A percentile compares a stretch with the other conserved stretches of the same genome.
Evolutionary conservation across 2,113 vertebrate species (phyloP).

Genomic region (Phalacrocorax brasilianus): DNA sequence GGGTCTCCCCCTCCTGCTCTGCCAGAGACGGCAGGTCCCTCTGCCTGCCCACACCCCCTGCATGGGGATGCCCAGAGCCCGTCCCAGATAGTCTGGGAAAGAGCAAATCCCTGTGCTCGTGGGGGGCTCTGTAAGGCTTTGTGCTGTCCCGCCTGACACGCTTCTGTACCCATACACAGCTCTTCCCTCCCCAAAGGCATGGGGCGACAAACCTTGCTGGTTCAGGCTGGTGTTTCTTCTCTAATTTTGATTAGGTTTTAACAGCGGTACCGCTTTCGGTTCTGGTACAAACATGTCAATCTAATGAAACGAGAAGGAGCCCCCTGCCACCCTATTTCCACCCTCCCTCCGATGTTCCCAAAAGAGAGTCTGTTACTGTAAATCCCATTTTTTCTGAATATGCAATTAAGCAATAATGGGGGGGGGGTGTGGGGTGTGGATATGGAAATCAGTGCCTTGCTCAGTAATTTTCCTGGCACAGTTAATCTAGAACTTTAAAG

Average conservation of each 20-base stretch:
- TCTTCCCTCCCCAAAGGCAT: background rate
- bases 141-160: accelerated
- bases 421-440: background rate
- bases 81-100: background rate
- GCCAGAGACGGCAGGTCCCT: background rate
- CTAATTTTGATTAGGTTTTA: background rate
- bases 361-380: background rate
- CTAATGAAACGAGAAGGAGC: background rate
- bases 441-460: background rate
- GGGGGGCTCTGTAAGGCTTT: background rate
- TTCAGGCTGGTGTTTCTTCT: background rate
- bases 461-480: background rate
- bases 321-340: background rate
- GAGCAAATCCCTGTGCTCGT: accelerated
- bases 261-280: accelerated
- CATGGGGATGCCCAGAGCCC: background rate
- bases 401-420: background rate
- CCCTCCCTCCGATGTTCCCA: background rate
- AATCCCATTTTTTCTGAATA: background rate
- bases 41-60: background rate
- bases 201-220: background rate
- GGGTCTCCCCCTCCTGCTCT: background rate
- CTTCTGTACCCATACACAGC: background rate
- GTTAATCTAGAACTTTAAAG: background rate
- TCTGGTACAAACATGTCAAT: background rate